A percentile compares a stretch with the other conserved stretches of the same genome.
Conservation (phyloP, 2,113 vertebrate genomes). For the Aldabrachelys gigantea region DNA sequence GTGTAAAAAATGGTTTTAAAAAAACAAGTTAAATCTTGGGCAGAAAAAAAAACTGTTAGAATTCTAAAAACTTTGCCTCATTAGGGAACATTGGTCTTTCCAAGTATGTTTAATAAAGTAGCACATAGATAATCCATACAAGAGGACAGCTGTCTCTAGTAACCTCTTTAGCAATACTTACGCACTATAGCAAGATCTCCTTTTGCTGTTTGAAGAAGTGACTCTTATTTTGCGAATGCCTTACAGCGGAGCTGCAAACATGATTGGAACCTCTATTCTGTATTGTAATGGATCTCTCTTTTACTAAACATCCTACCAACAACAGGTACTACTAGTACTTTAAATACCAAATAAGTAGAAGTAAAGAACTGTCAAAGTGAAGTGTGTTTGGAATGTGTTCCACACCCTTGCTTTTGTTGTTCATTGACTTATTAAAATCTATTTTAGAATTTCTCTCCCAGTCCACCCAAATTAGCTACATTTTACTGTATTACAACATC, state of each 20-base stretch:
- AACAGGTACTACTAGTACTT: background rate
- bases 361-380: background rate
- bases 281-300: background rate
- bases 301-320: background rate
- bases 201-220: background rate
- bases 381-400: background rate
- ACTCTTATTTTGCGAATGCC: fast-evolving
- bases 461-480: background rate
- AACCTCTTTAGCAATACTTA: background rate
- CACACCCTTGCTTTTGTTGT: background rate
- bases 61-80: background rate
- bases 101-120: background rate
- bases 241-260: fast-evolving
- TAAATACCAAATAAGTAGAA: background rate
- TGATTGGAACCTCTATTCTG: background rate
- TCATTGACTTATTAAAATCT: background rate
- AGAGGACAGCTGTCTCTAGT: background rate
- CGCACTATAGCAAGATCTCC: fast-evolving
- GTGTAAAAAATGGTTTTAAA: background rate
- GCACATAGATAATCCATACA: background rate
- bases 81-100: background rate
- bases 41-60: background rate
- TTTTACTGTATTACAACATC: background rate
- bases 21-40: background rate
- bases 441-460: background rate